Evolutionary conservation across 1,140 invertebrate genomes (phyloP).

Genomic region (Drosophila nebulosa): DNA sequence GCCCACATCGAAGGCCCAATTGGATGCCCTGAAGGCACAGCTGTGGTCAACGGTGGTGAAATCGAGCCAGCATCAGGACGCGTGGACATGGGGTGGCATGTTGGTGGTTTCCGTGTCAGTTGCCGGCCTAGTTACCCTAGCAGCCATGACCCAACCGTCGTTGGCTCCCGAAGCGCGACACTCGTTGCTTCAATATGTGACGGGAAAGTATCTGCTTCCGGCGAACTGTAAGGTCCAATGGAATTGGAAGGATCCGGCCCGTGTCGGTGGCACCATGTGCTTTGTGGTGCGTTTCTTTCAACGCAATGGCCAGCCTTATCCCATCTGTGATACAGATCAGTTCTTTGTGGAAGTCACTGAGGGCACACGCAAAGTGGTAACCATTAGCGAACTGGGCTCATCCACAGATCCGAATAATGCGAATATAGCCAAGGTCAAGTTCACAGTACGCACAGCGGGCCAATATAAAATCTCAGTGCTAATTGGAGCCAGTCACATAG

Average conservation of each 20-base stretch:
- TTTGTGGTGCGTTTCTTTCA: conserved; percentile 95
- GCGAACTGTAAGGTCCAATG: conserved; percentile 89
- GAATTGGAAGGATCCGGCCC: conserved; percentile 93
- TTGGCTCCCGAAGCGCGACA: conserved; percentile 92
- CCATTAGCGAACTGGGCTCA: conserved; percentile 92
- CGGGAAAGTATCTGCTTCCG: conserved; percentile 93
- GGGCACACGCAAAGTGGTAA: conserved; percentile 90
- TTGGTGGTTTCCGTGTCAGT: conserved; percentile 92
- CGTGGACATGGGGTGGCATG: conserved; percentile 94
- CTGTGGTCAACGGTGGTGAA: conserved; percentile 94
- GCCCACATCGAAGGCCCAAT: conserved; percentile 89
- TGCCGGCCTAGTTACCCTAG: conserved; percentile 91
- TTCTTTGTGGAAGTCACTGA: conserved; percentile 92
- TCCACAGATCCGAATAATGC: conserved; percentile 90
- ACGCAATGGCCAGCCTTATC: conserved; percentile 95
- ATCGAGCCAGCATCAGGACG: conserved; percentile 91
- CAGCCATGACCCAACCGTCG: conserved; percentile 92
- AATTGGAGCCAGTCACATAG: conserved; percentile 85
- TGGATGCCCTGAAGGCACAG: conserved; percentile 89
- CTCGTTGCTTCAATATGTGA: conserved; percentile 93
- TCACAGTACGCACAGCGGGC: conserved; percentile 94
- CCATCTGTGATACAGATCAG: conserved; percentile 94
- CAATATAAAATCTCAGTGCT: conserved; percentile 93
- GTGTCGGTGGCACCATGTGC: conserved; percentile 93
- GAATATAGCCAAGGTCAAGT: conserved; percentile 93